Conservation (phyloP, 1,140 invertebrate species). For the Drosophila albomicans region DNA sequence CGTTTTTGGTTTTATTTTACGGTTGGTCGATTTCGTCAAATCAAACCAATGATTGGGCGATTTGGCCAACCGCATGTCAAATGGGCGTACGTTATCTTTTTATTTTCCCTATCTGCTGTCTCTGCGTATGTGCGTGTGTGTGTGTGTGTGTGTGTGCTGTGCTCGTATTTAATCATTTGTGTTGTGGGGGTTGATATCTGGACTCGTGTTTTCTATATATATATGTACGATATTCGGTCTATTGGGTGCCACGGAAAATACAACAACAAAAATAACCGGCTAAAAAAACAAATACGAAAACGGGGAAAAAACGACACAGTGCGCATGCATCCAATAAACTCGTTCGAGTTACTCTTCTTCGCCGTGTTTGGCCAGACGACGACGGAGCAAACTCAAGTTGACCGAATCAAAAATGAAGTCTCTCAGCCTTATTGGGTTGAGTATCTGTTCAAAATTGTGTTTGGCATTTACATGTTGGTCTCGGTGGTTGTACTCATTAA, state of each 20-base stretch:
- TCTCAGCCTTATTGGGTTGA: slow-evolving; percentile 91
- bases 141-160: slow-evolving; percentile 40
- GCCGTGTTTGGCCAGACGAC: slow-evolving; percentile 99
- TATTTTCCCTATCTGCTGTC: slow-evolving; percentile 75
- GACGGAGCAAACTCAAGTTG: slow-evolving; percentile 90
- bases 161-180: slow-evolving; percentile 32
- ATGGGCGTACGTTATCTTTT: slow-evolving; percentile 82
- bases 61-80: slow-evolving; percentile 67
- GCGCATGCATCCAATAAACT: slow-evolving; percentile 93
- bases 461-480: slow-evolving; percentile 98
- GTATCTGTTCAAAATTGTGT: slow-evolving; percentile 92
- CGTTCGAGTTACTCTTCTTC: slow-evolving; percentile 99
- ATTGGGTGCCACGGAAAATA: slow-evolving; percentile 61
- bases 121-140: not conserved
- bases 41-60: slow-evolving; percentile 17
- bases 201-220: slow-evolving; percentile 48
- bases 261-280: not conserved
- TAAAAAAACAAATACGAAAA: slow-evolving; percentile 22
- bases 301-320: slow-evolving; percentile 89
- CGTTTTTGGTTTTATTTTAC: slow-evolving; percentile 22
- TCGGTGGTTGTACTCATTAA: slow-evolving; percentile 99
- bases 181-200: slow-evolving; percentile 81
- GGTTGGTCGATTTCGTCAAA: slow-evolving; percentile 64
- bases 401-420: slow-evolving; percentile 84
- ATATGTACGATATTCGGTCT: slow-evolving; percentile 2